These are phyloP conservation scores for Peromyscus polionotus DNA, from an alignment of 2,113 vertebrate species.

Conservation along the genomic window DNA sequence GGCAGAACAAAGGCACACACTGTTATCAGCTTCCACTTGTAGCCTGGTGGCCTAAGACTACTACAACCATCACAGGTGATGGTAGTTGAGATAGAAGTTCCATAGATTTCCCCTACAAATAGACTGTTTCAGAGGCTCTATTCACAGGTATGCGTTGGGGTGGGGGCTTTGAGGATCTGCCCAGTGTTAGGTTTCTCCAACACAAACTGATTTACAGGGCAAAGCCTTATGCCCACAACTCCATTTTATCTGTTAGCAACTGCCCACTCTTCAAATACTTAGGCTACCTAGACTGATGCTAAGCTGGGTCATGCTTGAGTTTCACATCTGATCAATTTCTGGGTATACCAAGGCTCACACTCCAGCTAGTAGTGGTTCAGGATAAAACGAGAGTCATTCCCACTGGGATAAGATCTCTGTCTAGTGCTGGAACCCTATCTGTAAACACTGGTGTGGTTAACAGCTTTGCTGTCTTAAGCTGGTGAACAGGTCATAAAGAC, in stretches of 20 bases:
- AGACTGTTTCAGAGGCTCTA: not conserved
- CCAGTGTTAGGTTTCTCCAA: not conserved
- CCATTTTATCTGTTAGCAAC: not conserved
- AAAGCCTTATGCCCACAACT: not conserved
- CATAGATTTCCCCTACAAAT: not conserved
- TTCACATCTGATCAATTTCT: not conserved
- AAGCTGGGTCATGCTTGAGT: not conserved
- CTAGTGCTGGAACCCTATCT: not conserved
- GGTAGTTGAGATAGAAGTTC: not conserved
- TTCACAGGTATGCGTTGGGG: not conserved
- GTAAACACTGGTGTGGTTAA: not conserved
- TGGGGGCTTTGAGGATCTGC: not conserved
- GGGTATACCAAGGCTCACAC: not conserved
- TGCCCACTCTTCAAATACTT: not conserved
- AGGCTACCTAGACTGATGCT: not conserved
- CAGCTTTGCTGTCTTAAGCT: not conserved
- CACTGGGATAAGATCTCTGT: not conserved
- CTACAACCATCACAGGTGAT: not conserved
- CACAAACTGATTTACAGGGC: not conserved
- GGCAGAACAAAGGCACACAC: not conserved
- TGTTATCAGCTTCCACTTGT: not conserved
- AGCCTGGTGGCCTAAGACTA: not conserved
- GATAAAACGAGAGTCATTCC: not conserved
- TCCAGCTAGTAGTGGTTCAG: not conserved
- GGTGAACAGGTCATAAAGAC: not conserved